Base-by-base conservation (phyloP, 2,797 vertebrate genomes). In the Lagodon rhomboides region DNA sequence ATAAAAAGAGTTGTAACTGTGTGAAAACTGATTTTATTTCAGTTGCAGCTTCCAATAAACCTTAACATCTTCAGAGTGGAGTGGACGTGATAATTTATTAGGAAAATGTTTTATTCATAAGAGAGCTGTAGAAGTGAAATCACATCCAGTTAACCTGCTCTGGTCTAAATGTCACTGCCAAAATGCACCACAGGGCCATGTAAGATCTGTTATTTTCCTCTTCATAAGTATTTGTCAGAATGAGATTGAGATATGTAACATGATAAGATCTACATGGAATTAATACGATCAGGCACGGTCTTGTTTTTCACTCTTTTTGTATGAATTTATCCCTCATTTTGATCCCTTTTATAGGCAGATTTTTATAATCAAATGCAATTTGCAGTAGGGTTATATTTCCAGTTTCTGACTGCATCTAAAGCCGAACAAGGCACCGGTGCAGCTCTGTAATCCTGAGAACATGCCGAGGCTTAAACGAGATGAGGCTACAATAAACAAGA, bases 401-500 rank as follows among this genome's bases (percentile, higher is more conserved):
- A 16, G 59, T 56, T 56, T 68, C 49, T 44, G 25, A 60, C 23
- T 70, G 63, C 59, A 72, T 71, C 68, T 84, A 71, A 78, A 87
- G 54, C 56, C 71, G 62, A 85, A 80, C 74, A 67, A 82, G 63
- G 64, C 68, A 51, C 16, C 30, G 55, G 50, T 51, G 83, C 60
- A 54, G 80, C 67, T 79, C 78, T 75, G 54, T 84, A 87, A 89
- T 86, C 82, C 84, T 13, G 60, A 86, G 70, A 88, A 90, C 77
- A 90, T 77, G 85, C 77, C 61, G 82, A 76, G 77, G 72, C 65
- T 89, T 86, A 85, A 88, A 87, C 30, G 4, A 86, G 60, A 91
- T 78, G 74, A 92, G 73, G 77, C 23, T 20, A 77, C 64, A 86
- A 83, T 62, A 89, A 92, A 90, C 84, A 88, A 87, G 44, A 75